These are phyloP conservation scores for Pteronura brasiliensis DNA, from an alignment of 2,113 vertebrate species.

Conservation along the genomic window DNA sequence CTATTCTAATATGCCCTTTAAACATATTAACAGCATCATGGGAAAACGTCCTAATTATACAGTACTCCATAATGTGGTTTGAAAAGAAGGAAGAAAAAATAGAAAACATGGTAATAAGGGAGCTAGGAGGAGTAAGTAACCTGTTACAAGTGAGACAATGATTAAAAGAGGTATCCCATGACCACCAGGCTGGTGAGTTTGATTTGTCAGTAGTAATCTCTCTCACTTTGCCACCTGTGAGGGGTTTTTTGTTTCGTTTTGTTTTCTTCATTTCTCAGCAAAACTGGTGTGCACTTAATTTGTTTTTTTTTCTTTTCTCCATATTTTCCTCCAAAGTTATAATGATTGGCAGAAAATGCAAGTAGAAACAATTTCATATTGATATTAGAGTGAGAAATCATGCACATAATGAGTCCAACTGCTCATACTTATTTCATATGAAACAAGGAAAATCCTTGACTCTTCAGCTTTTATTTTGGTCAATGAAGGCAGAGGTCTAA, in stretches of 20 bases:
- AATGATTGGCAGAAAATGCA: not conserved
- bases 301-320: not conserved
- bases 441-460: not conserved
- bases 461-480: not conserved
- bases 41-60: not conserved
- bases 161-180: not conserved
- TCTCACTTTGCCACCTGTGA: not conserved
- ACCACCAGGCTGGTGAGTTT: not conserved
- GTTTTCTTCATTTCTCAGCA: not conserved
- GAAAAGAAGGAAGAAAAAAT: not conserved
- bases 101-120: not conserved
- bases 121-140: not conserved
- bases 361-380: not conserved
- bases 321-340: not conserved
- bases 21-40: not conserved
- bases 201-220: not conserved
- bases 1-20: slow-evolving; percentile 14
- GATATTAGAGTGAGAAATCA: not conserved
- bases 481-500: not conserved
- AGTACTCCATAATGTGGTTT: not conserved
- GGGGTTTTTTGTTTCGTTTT: not conserved
- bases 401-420: not conserved
- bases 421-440: not conserved
- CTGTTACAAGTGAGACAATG: not conserved
- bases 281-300: not conserved